A percentile compares a stretch with the other conserved stretches of the same genome.
Evolutionary conservation across 2,113 vertebrate genomes (phyloP).

Genomic region (Myrmecobius fasciatus): DNA sequence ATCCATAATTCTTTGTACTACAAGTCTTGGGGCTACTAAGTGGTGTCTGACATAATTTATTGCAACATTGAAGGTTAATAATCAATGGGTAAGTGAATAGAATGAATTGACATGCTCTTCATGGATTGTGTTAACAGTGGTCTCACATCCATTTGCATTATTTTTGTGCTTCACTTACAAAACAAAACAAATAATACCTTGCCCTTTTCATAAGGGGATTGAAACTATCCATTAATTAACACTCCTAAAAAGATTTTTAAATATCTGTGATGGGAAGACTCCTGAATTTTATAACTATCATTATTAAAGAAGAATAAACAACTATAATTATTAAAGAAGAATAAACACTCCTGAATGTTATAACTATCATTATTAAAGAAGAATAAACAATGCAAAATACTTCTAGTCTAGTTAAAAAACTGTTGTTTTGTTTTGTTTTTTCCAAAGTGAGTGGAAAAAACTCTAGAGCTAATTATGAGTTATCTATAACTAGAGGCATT

Average conservation of each 20-base stretch:
- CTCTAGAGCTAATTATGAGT: background rate
- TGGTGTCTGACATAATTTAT: background rate
- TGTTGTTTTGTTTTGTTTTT: background rate
- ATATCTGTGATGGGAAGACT: no score
- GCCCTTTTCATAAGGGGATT: background rate
- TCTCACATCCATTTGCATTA: background rate
- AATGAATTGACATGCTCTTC: background rate
- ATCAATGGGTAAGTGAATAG: background rate
- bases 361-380: background rate
- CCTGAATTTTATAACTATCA: fast-evolving
- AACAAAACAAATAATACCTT: background rate
- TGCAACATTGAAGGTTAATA: background rate
- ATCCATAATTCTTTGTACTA: background rate
- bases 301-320: background rate
- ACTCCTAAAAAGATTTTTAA: background rate
- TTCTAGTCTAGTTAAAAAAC: background rate
- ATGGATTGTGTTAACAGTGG: background rate
- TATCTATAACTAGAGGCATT: background rate
- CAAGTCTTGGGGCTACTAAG: background rate
- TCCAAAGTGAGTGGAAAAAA: background rate
- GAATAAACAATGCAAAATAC: fast-evolving
- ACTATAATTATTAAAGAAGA: background rate
- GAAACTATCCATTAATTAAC: background rate
- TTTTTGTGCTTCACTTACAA: background rate
- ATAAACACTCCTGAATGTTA: no score